Conservation (phyloP, 1,140 invertebrate genomes). For the Drosophila pseudoobscura region DNA sequence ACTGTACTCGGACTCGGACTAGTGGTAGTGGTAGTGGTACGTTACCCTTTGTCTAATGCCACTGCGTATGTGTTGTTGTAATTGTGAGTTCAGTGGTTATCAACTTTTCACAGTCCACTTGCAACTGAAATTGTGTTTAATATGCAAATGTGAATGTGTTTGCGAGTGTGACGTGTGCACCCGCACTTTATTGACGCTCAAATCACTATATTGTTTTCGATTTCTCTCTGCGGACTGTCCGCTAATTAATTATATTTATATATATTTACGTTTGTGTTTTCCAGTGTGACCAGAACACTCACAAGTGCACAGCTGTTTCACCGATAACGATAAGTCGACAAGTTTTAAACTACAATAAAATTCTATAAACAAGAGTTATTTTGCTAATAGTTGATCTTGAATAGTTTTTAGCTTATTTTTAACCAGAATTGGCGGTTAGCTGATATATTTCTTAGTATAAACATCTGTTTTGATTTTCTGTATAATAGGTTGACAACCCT, state of each 20-base stretch:
- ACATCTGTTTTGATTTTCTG: not conserved
- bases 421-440: not conserved
- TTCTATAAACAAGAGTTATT: too few species aligned
- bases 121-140: conserved; percentile 25
- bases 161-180: conserved; percentile 21
- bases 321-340: not conserved
- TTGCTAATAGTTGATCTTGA: not conserved
- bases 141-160: conserved; percentile 16
- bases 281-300: not conserved
- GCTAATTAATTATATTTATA: conserved; percentile 62
- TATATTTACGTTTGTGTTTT: not conserved
- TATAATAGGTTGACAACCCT: conserved; percentile 27
- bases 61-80: conserved; percentile 33
- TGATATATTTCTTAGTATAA: not conserved
- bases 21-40: too few species aligned
- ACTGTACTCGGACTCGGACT: conserved; percentile 29
- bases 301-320: not conserved
- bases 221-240: conserved; percentile 46
- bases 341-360: too few species aligned
- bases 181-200: conserved; percentile 57
- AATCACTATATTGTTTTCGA: conserved; percentile 66
- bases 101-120: conserved; percentile 63
- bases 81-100: conserved; percentile 42
- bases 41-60: conserved; percentile 64
- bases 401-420: not conserved